These are phyloP conservation scores for Syrrhaptes paradoxus DNA, from an alignment of 2,113 vertebrate species.

Conservation along the genomic window DNA sequence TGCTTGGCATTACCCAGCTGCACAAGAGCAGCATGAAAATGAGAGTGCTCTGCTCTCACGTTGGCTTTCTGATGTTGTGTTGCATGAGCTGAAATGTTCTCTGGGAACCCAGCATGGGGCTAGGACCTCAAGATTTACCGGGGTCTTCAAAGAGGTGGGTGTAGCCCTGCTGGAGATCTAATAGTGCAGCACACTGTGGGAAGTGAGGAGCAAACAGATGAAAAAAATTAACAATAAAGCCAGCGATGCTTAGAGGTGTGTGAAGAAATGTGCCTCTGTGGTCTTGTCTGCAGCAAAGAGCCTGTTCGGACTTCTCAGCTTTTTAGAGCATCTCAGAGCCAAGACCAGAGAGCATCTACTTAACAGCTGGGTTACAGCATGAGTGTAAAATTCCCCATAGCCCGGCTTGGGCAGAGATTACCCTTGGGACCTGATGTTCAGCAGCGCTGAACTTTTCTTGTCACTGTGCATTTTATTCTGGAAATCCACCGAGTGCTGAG, in stretches of 20 bases:
- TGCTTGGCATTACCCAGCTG: neutral
- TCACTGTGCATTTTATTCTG: neutral
- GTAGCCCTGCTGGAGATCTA: neutral
- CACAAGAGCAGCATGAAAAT: neutral
- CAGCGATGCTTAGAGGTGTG: neutral
- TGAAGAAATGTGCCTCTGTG: neutral
- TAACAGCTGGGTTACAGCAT: neutral
- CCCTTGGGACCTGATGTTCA: neutral
- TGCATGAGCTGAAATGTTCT: neutral
- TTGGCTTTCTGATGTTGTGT: neutral
- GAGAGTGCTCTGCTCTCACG: neutral
- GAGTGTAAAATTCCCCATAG: rapidly evolving
- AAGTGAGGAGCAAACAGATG: neutral
- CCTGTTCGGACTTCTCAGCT: neutral
- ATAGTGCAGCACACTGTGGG: neutral
- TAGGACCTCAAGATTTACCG: neutral
- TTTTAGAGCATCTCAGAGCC: neutral
- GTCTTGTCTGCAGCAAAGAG: neutral
- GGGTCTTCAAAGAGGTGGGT: neutral
- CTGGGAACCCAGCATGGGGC: neutral
- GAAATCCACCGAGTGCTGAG: neutral
- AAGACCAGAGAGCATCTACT: neutral
- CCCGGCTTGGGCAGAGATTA: neutral
- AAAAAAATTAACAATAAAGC: neutral
- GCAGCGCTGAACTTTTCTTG: neutral